A percentile compares a stretch with the other conserved stretches of the same genome.
phyloP scores from a whole-genome alignment of 2,888 invertebrate species.

The Drosophila aldrichi region DNA sequence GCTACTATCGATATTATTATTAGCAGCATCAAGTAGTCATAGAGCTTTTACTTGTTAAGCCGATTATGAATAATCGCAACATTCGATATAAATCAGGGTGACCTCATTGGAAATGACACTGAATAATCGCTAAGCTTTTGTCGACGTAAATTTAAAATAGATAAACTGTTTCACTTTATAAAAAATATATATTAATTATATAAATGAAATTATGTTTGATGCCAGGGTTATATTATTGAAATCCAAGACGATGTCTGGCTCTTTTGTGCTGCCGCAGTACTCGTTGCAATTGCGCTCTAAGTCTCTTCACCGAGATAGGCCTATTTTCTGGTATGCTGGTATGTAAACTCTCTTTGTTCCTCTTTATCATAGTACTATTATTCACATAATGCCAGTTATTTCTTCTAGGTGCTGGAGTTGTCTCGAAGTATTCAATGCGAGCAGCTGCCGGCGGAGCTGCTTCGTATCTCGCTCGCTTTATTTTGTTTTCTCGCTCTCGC shows the following conservation, averaged over 20 bases:
- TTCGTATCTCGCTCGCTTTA: slow-evolving; percentile 36
- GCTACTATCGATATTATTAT: not conserved
- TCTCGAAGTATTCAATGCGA: slow-evolving; percentile 27
- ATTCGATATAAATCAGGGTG: slow-evolving; percentile 16
- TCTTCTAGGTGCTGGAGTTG: slow-evolving; percentile 4
- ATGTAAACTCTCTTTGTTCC: not conserved
- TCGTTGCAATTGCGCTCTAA: not conserved
- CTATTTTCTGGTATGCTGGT: too few relatives aligned
- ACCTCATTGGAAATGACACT: not conserved
- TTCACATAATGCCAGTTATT: not conserved
- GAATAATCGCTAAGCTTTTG: not conserved
- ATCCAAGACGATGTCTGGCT: not conserved
- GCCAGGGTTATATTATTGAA: not conserved
- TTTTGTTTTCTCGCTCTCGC: slow-evolving; percentile 4
- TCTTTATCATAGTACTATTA: slow-evolving; percentile 9
- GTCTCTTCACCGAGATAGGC: not conserved
- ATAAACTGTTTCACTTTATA: not conserved
- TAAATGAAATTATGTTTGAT: not conserved
- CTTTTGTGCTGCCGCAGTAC: not conserved
- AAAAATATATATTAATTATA: slow-evolving; percentile 25
- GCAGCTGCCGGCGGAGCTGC: slow-evolving; percentile 46
- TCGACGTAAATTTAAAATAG: not conserved
- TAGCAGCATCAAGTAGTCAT: not conserved
- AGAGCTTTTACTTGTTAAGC: not conserved
- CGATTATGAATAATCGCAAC: not conserved